A percentile compares a stretch with the other conserved stretches of the same genome.
phyloP scores from a whole-genome alignment of 2,888 invertebrate genomes.

The Callyntrura guangdongensis region DNA sequence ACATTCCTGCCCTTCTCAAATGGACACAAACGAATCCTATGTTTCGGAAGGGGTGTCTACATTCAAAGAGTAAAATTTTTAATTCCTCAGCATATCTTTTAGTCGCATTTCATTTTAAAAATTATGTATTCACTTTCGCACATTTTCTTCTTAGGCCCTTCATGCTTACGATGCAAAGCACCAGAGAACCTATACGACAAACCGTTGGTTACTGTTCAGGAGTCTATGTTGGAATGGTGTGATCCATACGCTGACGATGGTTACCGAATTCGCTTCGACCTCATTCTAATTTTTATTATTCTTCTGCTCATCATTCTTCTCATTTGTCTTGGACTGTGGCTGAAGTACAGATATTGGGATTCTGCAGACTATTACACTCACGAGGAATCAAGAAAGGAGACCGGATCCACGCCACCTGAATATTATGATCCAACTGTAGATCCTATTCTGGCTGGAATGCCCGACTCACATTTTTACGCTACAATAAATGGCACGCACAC shows the following conservation, averaged over 20 bases:
- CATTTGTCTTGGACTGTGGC: constrained; percentile 87
- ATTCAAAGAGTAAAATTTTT: constrained; percentile 75
- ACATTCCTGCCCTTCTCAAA: constrained; percentile 88
- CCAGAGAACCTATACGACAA: constrained; percentile 88
- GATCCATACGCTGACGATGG: constrained; percentile 87
- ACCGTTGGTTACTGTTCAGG: constrained; percentile 86
- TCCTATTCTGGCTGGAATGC: constrained; percentile 75
- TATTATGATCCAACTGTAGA: constrained; percentile 76
- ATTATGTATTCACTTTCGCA: neutral
- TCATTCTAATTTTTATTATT: constrained; percentile 87
- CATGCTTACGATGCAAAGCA: constrained; percentile 88
- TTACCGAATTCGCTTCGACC: constrained; percentile 87
- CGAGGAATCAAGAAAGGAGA: constrained; percentile 89
- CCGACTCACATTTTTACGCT: constrained; percentile 72
- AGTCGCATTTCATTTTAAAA: neutral
- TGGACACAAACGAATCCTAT: constrained; percentile 81
- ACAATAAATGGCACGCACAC: constrained; percentile 79
- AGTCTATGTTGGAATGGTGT: constrained; percentile 87
- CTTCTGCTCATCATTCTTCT: constrained; percentile 87
- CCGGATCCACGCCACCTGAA: constrained; percentile 82
- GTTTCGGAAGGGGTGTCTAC: constrained; percentile 79
- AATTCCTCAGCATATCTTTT: neutral
- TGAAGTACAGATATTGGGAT: constrained; percentile 88
- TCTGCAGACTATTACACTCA: constrained; percentile 93
- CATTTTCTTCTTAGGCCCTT: constrained; percentile 74